Percentiles rank a stretch among this genome's conserved stretches.
phyloP scores from a whole-genome alignment of 2,888 invertebrate species.

The Ptychoptera contaminata region DNA sequence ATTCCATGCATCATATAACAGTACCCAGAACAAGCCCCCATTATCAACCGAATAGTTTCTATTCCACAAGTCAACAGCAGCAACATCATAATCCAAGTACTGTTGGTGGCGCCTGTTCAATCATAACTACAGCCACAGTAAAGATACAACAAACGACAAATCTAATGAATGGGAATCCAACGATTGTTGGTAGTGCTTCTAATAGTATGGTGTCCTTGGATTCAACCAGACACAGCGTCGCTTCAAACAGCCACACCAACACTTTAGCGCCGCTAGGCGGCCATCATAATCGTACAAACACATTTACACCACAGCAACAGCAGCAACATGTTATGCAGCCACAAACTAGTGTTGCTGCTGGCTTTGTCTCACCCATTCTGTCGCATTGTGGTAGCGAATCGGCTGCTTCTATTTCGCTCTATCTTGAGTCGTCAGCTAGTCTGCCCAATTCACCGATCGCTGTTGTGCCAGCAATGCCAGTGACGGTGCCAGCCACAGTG shows the following conservation, averaged over 20 bases:
- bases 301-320: neutral
- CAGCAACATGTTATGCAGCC: constrained; percentile 1
- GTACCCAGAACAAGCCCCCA: neutral
- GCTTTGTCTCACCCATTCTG: neutral
- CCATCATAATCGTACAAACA: constrained; percentile 5
- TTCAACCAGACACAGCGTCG: constrained; percentile 21
- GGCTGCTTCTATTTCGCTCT: neutral
- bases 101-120: constrained; percentile 7
- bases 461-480: constrained; percentile 12
- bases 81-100: constrained; percentile 4
- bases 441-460: constrained; percentile 14
- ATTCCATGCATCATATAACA: constrained; percentile 1
- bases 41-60: too few relatives aligned
- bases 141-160: constrained; percentile 5
- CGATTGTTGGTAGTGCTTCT: constrained; percentile 11
- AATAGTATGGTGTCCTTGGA: constrained; percentile 18
- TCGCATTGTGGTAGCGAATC: neutral
- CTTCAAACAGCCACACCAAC: constrained; percentile 5
- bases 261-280: constrained; percentile 13
- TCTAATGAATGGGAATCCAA: constrained; percentile 8
- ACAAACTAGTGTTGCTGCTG: neutral
- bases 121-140: constrained; percentile 3
- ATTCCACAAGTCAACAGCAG: neutral
- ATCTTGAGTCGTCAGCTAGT: constrained; percentile 16
- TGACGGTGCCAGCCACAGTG: constrained; percentile 11